Percentiles rank a stretch among this genome's conserved stretches.
Conservation (phyloP, 2,888 invertebrate species). For the Shargacucullia verbasci region DNA sequence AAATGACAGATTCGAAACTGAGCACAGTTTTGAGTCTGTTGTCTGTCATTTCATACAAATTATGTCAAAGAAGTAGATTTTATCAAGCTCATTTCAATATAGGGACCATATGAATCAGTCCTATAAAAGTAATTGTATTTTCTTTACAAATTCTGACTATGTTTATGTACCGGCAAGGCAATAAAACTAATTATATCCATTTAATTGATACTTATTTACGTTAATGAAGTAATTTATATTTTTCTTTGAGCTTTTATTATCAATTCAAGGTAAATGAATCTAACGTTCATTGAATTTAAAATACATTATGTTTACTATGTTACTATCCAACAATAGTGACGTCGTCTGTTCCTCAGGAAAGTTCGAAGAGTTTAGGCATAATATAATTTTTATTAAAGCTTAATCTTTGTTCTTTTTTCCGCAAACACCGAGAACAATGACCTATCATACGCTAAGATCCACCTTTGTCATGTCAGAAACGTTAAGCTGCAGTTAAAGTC, state of each 20-base stretch:
- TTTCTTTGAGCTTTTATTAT: slow-evolving; percentile 30
- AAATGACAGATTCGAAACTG: too few relatives aligned
- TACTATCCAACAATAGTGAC: background rate
- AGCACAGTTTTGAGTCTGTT: too few relatives aligned
- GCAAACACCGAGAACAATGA: slow-evolving; percentile 59
- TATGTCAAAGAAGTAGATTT: too few relatives aligned
- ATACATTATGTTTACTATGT: background rate
- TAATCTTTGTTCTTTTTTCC: slow-evolving; percentile 60
- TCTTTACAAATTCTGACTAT: slow-evolving; percentile 13
- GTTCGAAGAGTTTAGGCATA: slow-evolving; percentile 37
- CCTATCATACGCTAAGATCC: slow-evolving; percentile 48
- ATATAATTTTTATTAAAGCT: background rate
- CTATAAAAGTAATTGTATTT: too few relatives aligned
- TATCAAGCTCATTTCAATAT: too few relatives aligned
- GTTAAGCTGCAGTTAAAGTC: slow-evolving; percentile 33
- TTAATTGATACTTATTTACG: slow-evolving; percentile 46
- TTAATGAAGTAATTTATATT: slow-evolving; percentile 44
- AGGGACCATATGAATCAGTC: too few relatives aligned
- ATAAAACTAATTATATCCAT: slow-evolving; percentile 40
- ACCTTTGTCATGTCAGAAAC: slow-evolving; percentile 35
- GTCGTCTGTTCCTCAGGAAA: slow-evolving; percentile 36
- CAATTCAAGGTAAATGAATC: slow-evolving; percentile 14
- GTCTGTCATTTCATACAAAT: too few relatives aligned
- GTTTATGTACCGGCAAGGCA: slow-evolving; percentile 22
- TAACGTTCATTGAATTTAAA: slow-evolving; percentile 17